Evolutionary conservation across 1,140 invertebrate species (phyloP), one percentile per base, ranked within the genome.

Genomic region (Aphaenogaster rudis): DNA sequence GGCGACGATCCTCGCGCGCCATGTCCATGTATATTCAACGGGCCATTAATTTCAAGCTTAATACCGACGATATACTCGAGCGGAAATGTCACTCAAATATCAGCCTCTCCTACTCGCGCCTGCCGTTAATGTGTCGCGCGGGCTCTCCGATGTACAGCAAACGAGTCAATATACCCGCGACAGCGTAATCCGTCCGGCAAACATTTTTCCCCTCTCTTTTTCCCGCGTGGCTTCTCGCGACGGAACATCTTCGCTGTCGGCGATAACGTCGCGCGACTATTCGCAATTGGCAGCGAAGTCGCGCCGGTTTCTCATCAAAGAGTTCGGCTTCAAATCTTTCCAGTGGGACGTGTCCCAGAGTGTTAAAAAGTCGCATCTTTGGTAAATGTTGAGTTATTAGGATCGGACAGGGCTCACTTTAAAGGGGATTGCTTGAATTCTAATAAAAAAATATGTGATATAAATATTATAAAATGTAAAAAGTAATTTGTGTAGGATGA

Each of bases 81-180:
- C 57, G 66, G 81, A 84, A 86, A 90, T 86, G 82, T 88, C 87
- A 66, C n/a, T 87, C 45, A 90, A 90, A 90, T 90, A 71, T 50
- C 82, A 76, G 36, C 42, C 59, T 77, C 67, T 71, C 76, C 52
- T 67, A 33, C 76, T 74, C 36, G 13, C 48, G 66, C 15, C 33
- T 54, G 3, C 33, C 77, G 45, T 80, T 81, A 86, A 86, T 36
- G 48, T 50, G 45, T 82, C 21, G 36, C 52, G 28, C 39, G 13
- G 33, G 15, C 42, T 21, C 15, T 45, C 21, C 36, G 54, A 76
- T 76, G 54, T 82, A 59, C 13, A 63, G 80, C 80, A 76, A 84
- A 84, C 69, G 42, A 84, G 80, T 74, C 80, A 74, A 84, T 84
- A 84, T 15, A 4, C 54, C 15, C 69, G 69, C 54, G 57, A 63